phyloP scores from a whole-genome alignment of 2,888 invertebrate species.

The Microplitis deprimator region DNA sequence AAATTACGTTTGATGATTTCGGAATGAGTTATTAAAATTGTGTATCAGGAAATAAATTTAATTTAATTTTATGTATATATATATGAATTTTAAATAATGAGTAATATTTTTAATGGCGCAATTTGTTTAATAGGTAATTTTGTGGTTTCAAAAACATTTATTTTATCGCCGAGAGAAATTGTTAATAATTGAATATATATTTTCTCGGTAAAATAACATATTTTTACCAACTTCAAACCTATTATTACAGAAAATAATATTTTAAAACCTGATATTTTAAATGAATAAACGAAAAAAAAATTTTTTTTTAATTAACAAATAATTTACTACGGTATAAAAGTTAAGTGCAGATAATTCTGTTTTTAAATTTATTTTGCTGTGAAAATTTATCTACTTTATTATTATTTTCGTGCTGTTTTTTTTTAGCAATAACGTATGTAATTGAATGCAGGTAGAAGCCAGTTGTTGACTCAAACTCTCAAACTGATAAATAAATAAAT shows the following conservation, averaged over 20 bases:
- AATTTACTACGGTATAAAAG: background rate
- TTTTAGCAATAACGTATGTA: too few relatives aligned
- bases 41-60: background rate
- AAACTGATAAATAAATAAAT: background rate
- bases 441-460: too few relatives aligned
- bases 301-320: background rate
- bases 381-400: background rate
- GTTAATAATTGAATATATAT: background rate
- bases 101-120: background rate
- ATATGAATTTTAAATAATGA: background rate
- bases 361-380: background rate
- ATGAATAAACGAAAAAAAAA: background rate
- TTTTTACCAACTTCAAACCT: background rate
- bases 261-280: background rate
- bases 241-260: background rate
- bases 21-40: background rate
- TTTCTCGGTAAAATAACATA: background rate
- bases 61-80: background rate
- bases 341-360: too few relatives aligned
- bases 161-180: background rate
- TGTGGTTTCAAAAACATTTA: background rate
- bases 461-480: too few relatives aligned
- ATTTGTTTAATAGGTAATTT: background rate
- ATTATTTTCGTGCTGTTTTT: background rate
- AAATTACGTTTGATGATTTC: background rate